Percentiles rank a stretch among this genome's conserved stretches.
phyloP scores from a whole-genome alignment of 2,113 vertebrate species.

The Chamaea fasciata region DNA sequence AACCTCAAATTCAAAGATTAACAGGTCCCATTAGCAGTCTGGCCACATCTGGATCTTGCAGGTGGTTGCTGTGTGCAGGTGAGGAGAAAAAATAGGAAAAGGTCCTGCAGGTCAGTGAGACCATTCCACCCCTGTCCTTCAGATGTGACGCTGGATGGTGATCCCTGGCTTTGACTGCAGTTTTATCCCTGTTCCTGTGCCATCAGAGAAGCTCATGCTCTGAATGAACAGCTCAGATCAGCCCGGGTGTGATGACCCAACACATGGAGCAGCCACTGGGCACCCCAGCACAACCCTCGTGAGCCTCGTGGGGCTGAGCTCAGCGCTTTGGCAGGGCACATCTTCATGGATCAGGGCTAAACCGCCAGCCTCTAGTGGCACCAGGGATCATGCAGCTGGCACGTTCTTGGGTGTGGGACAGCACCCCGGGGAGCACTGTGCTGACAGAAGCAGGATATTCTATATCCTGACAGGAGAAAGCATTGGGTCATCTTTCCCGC shows the following conservation, averaged over 20 bases:
- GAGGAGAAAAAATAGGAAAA: background rate
- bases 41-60: background rate
- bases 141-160: background rate
- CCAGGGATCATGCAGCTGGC: background rate
- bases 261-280: accelerated
- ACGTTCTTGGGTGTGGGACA: background rate
- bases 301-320: background rate
- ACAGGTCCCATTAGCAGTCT: background rate
- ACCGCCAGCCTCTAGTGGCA: background rate
- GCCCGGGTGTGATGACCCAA: background rate
- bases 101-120: background rate
- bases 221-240: background rate
- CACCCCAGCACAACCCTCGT: background rate
- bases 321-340: background rate
- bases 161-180: background rate
- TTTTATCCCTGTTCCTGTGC: accelerated
- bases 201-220: background rate
- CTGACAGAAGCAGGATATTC: background rate
- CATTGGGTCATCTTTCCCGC: background rate
- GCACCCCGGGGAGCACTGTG: accelerated
- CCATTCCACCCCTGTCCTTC: background rate
- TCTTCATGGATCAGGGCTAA: background rate
- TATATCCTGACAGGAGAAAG: background rate
- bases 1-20: background rate
- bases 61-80: background rate